Percentiles rank a stretch among this genome's conserved stretches.
Conservation (phyloP, 2,888 invertebrate species). For the Orthonychiurus folsomi region DNA sequence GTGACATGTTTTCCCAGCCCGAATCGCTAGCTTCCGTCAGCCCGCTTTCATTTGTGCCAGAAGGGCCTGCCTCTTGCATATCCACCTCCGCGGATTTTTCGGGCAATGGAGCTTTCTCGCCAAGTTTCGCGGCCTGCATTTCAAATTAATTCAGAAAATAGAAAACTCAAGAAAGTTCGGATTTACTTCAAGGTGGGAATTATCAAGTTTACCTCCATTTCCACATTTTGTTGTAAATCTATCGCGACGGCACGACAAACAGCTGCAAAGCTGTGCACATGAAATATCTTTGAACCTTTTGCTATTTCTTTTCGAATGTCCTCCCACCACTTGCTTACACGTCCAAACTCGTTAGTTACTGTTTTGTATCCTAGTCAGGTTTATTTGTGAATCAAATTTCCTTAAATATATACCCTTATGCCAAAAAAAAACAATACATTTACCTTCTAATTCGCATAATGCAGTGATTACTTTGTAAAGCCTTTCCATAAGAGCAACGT, state of each 20-base stretch:
- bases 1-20: constrained; percentile 71
- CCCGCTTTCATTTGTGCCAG: constrained; percentile 18
- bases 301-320: constrained; percentile 61
- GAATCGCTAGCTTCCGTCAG: constrained; percentile 43
- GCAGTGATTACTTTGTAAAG: constrained; percentile 42
- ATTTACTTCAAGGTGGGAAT: too few relatives aligned
- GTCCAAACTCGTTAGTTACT: constrained; percentile 57
- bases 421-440: neutral
- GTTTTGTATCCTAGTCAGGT: constrained; percentile 12
- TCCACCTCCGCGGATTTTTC: neutral
- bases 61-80: constrained; percentile 17
- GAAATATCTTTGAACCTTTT: constrained; percentile 63
- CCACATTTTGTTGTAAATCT: constrained; percentile 44
- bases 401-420: neutral
- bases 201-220: constrained; percentile 18
- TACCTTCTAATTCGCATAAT: constrained; percentile 52
- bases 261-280: constrained; percentile 71
- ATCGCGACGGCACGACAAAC: constrained; percentile 67
- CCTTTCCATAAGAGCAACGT: constrained; percentile 29
- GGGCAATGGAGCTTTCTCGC: too few relatives aligned
- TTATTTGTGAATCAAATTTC: neutral
- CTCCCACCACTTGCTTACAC: constrained; percentile 74
- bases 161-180: too few relatives aligned
- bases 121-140: too few relatives aligned
- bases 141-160: too few relatives aligned